Evolutionary conservation across 2,888 invertebrate genomes (phyloP).

Genomic region (Troilus luridus): DNA sequence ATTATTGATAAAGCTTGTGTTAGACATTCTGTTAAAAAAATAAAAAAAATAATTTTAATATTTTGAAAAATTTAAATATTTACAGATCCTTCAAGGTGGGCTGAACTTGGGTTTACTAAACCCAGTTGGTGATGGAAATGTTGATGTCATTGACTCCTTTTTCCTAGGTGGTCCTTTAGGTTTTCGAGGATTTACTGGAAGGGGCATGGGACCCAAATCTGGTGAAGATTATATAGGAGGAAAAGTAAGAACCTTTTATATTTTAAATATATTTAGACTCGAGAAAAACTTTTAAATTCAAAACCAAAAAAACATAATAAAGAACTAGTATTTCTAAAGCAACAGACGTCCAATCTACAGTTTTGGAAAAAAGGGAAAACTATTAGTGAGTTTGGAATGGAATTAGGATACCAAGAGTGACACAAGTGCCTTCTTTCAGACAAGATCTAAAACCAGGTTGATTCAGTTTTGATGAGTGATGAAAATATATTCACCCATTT

Average conservation of each 20-base stretch:
- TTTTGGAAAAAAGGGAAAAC: no score
- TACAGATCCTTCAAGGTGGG: slow-evolving; percentile 80
- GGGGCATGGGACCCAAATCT: slow-evolving; percentile 88
- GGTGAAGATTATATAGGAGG: slow-evolving; percentile 85
- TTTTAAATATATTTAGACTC: neutral
- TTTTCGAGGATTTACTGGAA: slow-evolving; percentile 87
- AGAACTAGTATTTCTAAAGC: no score
- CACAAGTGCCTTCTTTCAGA: no score
- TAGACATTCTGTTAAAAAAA: neutral
- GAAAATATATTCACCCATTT: no score
- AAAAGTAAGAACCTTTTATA: slow-evolving; percentile 70
- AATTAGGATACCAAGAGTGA: no score
- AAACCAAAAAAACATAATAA: no score
- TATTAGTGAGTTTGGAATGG: no score
- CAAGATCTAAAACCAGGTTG: no score
- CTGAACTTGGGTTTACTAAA: slow-evolving; percentile 79
- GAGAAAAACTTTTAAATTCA: neutral
- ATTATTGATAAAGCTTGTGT: neutral
- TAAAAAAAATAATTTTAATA: neutral
- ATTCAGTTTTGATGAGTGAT: no score
- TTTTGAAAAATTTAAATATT: neutral
- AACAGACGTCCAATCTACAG: no score
- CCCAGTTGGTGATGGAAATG: slow-evolving; percentile 73
- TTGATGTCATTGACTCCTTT: slow-evolving; percentile 80
- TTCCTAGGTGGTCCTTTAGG: slow-evolving; percentile 92